Evolutionary conservation across 2,113 vertebrate species (phyloP).

Genomic region (Coptodon rendalli): DNA sequence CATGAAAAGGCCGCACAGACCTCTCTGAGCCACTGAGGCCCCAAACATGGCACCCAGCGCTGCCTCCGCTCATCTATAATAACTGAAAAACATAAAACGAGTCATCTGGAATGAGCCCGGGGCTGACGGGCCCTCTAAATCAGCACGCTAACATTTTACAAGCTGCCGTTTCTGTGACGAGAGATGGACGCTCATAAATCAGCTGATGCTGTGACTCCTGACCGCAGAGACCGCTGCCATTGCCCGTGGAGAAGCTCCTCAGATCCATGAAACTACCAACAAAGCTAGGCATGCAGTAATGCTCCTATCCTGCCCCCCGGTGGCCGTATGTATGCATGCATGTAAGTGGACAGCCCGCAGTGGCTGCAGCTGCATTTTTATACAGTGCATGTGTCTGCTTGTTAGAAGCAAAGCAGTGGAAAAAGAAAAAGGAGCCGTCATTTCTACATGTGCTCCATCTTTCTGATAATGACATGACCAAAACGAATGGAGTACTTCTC

Average conservation of each 20-base stretch:
- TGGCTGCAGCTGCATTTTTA: background rate
- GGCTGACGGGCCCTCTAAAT: background rate
- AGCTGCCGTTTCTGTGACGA: background rate
- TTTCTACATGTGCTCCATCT: background rate
- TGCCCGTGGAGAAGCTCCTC: rapidly evolving
- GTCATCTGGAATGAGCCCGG: background rate
- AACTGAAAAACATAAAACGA: background rate
- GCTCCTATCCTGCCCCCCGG: rapidly evolving
- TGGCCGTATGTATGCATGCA: background rate
- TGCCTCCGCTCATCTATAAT: background rate
- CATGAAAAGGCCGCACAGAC: background rate
- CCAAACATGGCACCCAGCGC: too few relatives aligned
- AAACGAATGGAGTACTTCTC: background rate
- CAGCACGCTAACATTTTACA: conserved; percentile 17
- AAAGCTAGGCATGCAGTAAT: background rate
- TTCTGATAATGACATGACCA: too few relatives aligned
- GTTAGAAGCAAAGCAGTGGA: background rate
- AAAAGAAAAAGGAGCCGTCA: background rate
- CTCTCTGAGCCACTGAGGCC: background rate
- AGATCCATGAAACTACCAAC: background rate
- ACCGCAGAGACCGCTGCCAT: background rate
- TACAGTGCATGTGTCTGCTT: background rate
- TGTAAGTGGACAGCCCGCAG: rapidly evolving
- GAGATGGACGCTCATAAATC: conserved; percentile 1
- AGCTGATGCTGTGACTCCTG: background rate